A percentile compares a stretch with the other conserved stretches of the same genome.
Evolutionary conservation across 2,888 invertebrate species (phyloP).

Genomic region (Therioaphis trifolii): DNA sequence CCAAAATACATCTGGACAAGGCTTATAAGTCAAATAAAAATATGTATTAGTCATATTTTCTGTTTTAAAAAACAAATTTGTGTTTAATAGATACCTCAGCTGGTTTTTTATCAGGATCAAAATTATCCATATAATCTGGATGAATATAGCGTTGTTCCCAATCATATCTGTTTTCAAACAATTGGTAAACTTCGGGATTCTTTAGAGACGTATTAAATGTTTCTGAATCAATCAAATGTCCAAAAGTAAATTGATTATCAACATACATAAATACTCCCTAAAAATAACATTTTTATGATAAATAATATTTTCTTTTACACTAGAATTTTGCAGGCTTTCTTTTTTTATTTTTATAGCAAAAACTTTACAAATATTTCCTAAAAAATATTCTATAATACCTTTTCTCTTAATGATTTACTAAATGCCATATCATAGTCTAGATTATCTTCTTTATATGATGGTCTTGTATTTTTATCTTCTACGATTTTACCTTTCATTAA

Average conservation of each 20-base stretch:
- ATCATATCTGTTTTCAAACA: conserved; percentile 89
- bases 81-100: conserved; percentile 71
- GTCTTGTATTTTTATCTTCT: conserved; percentile 72
- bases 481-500: conserved; percentile 79
- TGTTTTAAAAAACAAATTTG: neutral
- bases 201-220: conserved; percentile 79
- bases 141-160: conserved; percentile 95
- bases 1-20: conserved; percentile 98
- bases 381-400: conserved; percentile 68
- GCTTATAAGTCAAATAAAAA: conserved; percentile 71
- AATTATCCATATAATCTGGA: conserved; percentile 79
- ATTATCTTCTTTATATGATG: conserved; percentile 73
- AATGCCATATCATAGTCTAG: conserved; percentile 95
- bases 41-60: neutral
- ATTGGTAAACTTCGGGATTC: conserved; percentile 90
- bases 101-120: conserved; percentile 75
- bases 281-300: conserved; percentile 64
- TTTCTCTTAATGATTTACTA: conserved; percentile 73
- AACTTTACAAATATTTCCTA: neutral
- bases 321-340: no score
- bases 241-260: conserved; percentile 84
- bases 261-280: conserved; percentile 92
- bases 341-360: no score
- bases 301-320: no score
- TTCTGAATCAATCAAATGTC: conserved; percentile 90